Base-by-base conservation (phyloP, 1,140 invertebrate genomes). In the Cylas formicarius region DNA sequence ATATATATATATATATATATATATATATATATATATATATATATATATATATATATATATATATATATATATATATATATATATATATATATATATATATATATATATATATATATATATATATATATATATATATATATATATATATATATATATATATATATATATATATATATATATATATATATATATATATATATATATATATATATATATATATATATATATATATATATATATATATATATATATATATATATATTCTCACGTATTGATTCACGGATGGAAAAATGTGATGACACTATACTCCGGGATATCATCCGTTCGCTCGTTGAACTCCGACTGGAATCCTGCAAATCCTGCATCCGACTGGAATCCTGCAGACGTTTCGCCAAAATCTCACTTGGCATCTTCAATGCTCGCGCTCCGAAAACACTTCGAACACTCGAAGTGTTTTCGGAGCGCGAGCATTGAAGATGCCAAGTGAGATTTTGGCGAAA, bases 11-110 rank as follows among this genome's bases (percentile, higher is more conserved):
- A 29, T 29, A 29, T 29, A 29, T 29, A 29, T 29, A 29, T 29
- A 29, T 29, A 29, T 29, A 29, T 29, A 29, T 29, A 29, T 29
- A 29, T 29, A 29, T 29, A 29, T 29, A 29, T 29, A 29, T 29
- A 29, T 29, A 29, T 29, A 29, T 29, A 29, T 29, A 29, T 29
- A 29, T 29, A 29, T 29, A 29, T 29, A 29, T 29, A 29, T 29
- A 29, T 29, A 29, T 29, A 29, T 3, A 29, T 29, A 29, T 29
- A 29, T 29, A 29, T 29, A 29, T 29, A 29, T 29, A 29, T 29
- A 29, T 29, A 29, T 29, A 29, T 29, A 29, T 29, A 29, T 29
- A 29, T 29, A 29, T 29, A 29, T 4, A 29, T 29, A 29, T 29
- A 29, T 29, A 29, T 29, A 9, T 29, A 29, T 29, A 29, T 29